Conservation (phyloP, 35 echinoderm and acorn worm species). For the Stichopus chloronotus region DNA sequence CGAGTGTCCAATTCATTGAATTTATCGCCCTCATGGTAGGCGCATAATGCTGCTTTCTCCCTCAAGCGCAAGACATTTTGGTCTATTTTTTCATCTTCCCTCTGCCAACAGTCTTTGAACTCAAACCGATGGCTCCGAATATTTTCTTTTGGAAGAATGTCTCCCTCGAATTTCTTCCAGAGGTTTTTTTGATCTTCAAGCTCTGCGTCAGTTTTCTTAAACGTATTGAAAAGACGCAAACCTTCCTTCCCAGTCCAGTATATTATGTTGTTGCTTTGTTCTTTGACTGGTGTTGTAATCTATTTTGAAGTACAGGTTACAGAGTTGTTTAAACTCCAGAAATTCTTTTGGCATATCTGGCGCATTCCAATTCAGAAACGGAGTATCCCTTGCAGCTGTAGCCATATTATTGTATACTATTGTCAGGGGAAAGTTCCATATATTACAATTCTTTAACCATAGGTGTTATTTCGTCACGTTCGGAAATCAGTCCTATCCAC, state of each 20-base stretch:
- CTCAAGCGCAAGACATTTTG: constrained; percentile 23
- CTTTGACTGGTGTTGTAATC: constrained; percentile 24
- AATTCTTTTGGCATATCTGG: constrained; percentile 22
- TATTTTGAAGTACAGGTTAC: constrained; percentile 37
- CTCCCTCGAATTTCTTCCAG: not conserved
- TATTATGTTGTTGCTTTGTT: constrained; percentile 30
- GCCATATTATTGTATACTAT: not conserved
- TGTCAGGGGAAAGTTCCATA: not conserved
- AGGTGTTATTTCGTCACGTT: not conserved
- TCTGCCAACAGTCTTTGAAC: constrained; percentile 35
- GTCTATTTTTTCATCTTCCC: constrained; percentile 12
- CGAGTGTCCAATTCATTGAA: constrained; percentile 24
- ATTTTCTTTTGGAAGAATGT: constrained; percentile 42
- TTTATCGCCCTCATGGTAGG: not conserved
- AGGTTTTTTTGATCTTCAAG: not conserved
- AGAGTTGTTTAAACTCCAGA: constrained; percentile 19
- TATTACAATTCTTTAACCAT: not conserved
- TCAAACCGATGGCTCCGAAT: constrained; percentile 17
- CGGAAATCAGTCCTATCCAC: not conserved
- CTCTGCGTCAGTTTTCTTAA: constrained; percentile 9
- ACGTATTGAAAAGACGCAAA: constrained; percentile 20
- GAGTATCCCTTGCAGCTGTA: not conserved
- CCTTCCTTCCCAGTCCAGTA: constrained; percentile 31
- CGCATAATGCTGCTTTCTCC: constrained; percentile 1
- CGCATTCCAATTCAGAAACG: constrained; percentile 35